These are phyloP conservation scores for Orthonevra nobilis DNA, from an alignment of 2,888 invertebrate genomes.

Conservation along the genomic window DNA sequence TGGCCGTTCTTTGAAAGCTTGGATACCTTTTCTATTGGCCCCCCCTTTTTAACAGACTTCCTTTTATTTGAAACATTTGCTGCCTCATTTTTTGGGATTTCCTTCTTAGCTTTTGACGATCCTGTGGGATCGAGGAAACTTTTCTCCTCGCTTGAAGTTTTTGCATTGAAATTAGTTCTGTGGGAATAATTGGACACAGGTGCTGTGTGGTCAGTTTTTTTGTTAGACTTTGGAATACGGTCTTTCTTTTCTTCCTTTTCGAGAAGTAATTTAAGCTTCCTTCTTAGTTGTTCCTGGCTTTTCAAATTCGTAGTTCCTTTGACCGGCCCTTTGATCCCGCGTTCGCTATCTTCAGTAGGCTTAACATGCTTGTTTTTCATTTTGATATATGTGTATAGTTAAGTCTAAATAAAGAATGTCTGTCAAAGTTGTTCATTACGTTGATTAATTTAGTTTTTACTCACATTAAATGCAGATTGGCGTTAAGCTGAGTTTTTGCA, in stretches of 20 bases:
- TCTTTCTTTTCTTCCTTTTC: conserved; percentile 17
- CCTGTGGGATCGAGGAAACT: background rate
- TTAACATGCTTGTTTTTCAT: conserved; percentile 33
- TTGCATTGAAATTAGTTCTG: background rate
- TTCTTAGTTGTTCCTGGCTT: conserved; percentile 33
- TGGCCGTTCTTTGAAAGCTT: no score
- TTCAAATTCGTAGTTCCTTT: background rate
- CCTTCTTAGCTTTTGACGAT: no score
- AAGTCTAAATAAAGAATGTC: background rate
- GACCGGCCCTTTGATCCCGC: background rate
- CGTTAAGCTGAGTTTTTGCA: no score
- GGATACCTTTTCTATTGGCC: no score
- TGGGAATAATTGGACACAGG: background rate
- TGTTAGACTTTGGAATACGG: background rate
- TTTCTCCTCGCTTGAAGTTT: background rate
- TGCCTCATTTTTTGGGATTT: no score
- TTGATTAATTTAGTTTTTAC: background rate
- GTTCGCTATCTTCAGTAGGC: background rate
- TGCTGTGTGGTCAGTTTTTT: background rate
- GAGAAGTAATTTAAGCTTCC: conserved; percentile 29
- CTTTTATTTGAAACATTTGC: no score
- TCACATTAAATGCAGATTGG: background rate
- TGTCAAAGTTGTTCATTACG: no score
- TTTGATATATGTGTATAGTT: background rate
- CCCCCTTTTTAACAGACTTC: no score